Evolutionary conservation across 2,888 invertebrate species (phyloP), one percentile per base, ranked within the genome.

Genomic region (Caenorhabditis afra): DNA sequence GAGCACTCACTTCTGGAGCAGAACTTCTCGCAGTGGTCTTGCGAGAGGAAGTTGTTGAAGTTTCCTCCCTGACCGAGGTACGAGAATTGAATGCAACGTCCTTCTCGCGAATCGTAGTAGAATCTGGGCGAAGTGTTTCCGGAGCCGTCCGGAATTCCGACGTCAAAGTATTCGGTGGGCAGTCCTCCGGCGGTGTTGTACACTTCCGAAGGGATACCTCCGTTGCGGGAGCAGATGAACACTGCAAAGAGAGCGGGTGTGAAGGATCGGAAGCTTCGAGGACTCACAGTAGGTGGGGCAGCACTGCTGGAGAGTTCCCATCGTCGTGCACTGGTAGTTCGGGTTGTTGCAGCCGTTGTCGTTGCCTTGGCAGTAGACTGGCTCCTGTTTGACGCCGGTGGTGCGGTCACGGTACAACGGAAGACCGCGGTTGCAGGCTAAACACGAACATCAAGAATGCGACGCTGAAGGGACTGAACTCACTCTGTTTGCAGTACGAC

Each of bases 251-350:
- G n/a, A n/a, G n/a, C 55, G 2, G 8, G 1, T 53, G 18, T 5
- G 35, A n/a, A n/a, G 4, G 1, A 16, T 35, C 12, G n/a, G 18
- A 16, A 14, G 29, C 18, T 12, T 12, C 4, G 12, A 53, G 61
- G 59, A 66, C 85, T 77, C 57, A 88, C 88, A 68, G 44, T 85
- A 88, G 41, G 88, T 89, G 12, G 89, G 89, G 59, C 89, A 89
- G 83, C 89, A 89, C 68, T 89, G 88, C 73, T 90, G 88, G 35
- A 88, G 84, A 3, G 90, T 90, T 66, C 90, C 90, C 87, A 90
- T 89, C 11, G 88, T 84, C 16, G 88, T 89, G 75, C 89, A 89
- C 55, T 88, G 87, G 77, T 89, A 89, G 79, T 88, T 88, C 55
- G 89, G 88, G 57, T 87, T 89, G 81, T 88, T 88, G 76, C 89